Conservation (phyloP, 2,113 vertebrate genomes). For the Prinia subflava region DNA sequence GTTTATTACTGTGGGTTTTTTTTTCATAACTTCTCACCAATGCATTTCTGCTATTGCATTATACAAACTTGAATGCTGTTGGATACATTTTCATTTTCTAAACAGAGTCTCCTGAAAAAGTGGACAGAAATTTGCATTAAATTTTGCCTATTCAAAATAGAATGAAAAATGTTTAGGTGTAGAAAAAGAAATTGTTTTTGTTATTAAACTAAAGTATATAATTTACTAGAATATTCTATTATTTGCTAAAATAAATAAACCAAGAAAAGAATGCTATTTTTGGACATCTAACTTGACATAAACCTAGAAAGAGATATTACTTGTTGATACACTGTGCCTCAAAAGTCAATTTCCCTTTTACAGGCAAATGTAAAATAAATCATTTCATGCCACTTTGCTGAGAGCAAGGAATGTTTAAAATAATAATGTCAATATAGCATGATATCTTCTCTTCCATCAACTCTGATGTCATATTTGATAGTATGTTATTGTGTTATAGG, state of each 20-base stretch:
- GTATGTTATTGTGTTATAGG: neutral
- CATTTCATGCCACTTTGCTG: neutral
- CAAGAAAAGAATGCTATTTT: neutral
- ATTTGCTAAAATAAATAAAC: neutral
- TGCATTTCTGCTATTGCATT: neutral
- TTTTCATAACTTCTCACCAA: neutral
- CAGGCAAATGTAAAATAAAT: slow-evolving; percentile 42
- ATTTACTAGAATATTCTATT: neutral
- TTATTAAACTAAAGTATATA: neutral
- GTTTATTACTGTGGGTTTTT: neutral
- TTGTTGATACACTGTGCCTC: neutral
- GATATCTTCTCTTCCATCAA: neutral
- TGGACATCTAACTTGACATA: neutral
- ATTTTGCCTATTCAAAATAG: neutral
- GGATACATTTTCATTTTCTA: neutral
- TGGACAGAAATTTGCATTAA: neutral
- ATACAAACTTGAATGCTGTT: neutral
- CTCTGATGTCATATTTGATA: neutral
- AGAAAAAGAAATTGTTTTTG: neutral
- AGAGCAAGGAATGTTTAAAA: slow-evolving; percentile 39
- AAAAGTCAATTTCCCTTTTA: slow-evolving; percentile 46
- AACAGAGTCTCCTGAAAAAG: neutral
- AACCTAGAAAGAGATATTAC: neutral
- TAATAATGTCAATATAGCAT: neutral
- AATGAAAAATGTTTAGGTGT: neutral